A percentile compares a stretch with the other conserved stretches of the same genome.
These are phyloP conservation scores for Channallabes apus DNA, from an alignment of 2,797 vertebrate species.

Conservation along the genomic window DNA sequence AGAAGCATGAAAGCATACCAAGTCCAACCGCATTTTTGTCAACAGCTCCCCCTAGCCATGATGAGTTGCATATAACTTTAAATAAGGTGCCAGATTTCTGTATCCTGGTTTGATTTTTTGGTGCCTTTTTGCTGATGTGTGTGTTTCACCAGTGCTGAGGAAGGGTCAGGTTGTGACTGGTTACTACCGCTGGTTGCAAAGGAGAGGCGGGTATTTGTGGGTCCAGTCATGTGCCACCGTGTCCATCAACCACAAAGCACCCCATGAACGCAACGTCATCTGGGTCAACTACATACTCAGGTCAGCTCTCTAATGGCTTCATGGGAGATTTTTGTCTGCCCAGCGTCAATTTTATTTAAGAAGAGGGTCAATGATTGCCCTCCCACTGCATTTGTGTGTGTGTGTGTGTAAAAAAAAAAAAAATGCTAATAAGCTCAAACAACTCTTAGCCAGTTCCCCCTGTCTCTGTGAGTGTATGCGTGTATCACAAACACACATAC, in stretches of 20 bases:
- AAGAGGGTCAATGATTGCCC: slow-evolving; percentile 38
- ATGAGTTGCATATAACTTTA: slow-evolving; percentile 5
- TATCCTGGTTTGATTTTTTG: slow-evolving; percentile 4
- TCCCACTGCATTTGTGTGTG: slow-evolving; percentile 31
- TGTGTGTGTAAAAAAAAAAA: slow-evolving; percentile 35
- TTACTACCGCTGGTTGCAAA: slow-evolving; percentile 91
- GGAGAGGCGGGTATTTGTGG: slow-evolving; percentile 86
- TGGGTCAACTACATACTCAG: slow-evolving; percentile 92
- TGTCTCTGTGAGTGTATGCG: slow-evolving; percentile 26
- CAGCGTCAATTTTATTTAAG: slow-evolving; percentile 33
- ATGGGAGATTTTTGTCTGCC: slow-evolving; percentile 19
- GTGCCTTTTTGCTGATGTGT: slow-evolving; percentile 5
- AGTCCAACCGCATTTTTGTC: slow-evolving; percentile 29
- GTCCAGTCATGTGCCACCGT: slow-evolving; percentile 90
- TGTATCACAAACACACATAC: slow-evolving; percentile 26
- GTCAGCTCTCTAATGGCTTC: slow-evolving; percentile 65
- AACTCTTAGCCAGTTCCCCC: slow-evolving; percentile 24
- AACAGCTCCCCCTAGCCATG: slow-evolving; percentile 45
- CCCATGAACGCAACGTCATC: slow-evolving; percentile 88
- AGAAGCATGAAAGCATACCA: neutral
- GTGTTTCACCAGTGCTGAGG: slow-evolving; percentile 76
- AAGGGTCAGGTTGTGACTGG: slow-evolving; percentile 88
- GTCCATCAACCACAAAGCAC: slow-evolving; percentile 87
- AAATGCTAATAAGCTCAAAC: slow-evolving; percentile 46
- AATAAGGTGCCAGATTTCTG: slow-evolving; percentile 1